Evolutionary conservation across 1,140 invertebrate genomes (phyloP).

Genomic region (Drosophila ercepeae): DNA sequence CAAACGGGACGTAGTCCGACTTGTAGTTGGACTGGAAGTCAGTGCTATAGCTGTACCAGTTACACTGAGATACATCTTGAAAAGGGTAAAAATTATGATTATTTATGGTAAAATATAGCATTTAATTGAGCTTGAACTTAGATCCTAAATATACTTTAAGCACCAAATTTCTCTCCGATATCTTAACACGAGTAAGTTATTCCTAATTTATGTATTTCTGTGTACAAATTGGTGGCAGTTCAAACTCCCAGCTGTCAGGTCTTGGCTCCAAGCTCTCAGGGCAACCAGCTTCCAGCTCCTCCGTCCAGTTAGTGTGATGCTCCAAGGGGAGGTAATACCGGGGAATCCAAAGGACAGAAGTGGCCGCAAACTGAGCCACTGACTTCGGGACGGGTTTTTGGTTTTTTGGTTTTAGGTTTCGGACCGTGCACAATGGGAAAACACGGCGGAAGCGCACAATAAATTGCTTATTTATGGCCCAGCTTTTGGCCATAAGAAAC

Average conservation of each 20-base stretch:
- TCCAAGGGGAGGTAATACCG: constrained; percentile 18
- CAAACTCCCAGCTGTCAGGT: constrained; percentile 32
- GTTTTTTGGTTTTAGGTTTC: constrained; percentile 3
- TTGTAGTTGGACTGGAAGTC: constrained; percentile 3
- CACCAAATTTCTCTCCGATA: no score
- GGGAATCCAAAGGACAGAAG: constrained; percentile 24
- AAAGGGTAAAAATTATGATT: not conserved
- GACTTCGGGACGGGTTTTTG: constrained; percentile 28
- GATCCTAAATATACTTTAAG: no score
- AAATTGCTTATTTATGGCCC: constrained; percentile 82
- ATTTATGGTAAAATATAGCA: not conserved
- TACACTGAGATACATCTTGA: not conserved
- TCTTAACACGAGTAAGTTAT: no score
- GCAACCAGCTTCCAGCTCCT: not conserved
- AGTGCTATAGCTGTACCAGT: not conserved
- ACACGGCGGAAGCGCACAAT: constrained; percentile 80
- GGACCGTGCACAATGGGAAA: constrained; percentile 61
- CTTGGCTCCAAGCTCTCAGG: constrained; percentile 1
- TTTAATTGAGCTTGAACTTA: not conserved
- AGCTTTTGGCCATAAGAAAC: constrained; percentile 78
- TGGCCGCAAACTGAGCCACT: constrained; percentile 59
- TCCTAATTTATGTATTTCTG: not conserved
- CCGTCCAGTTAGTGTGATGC: constrained; percentile 20
- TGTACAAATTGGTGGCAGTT: constrained; percentile 3
- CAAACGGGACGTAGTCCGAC: constrained; percentile 47